A percentile compares a stretch with the other conserved stretches of the same genome.
Evolutionary conservation across 1,140 invertebrate species (phyloP).

Genomic region (Pachypeltis micranthus): DNA sequence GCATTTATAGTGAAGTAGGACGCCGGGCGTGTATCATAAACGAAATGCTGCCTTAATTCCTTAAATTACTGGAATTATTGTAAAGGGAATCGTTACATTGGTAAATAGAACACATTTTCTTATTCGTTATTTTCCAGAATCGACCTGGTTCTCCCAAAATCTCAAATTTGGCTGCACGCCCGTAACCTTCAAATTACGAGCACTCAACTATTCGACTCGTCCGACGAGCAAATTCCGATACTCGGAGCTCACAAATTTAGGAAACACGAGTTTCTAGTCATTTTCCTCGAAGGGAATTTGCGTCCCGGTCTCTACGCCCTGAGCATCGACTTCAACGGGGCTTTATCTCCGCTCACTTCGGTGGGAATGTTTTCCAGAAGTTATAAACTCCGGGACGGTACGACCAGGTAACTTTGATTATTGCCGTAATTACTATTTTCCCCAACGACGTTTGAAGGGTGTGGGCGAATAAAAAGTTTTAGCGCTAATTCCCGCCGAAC

Average conservation of each 20-base stretch:
- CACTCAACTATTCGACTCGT: constrained; percentile 2
- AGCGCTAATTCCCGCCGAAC: no score
- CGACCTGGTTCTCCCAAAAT: background rate
- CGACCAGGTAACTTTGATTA: background rate
- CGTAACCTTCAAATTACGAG: background rate
- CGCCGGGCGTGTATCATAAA: no score
- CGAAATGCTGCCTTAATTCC: no score
- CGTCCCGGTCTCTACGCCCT: background rate
- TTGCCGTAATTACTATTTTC: no score
- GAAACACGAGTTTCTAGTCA: constrained; percentile 5
- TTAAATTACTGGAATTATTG: no score
- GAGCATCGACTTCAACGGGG: constrained; percentile 4
- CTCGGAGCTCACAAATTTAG: background rate
- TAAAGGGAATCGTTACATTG: no score
- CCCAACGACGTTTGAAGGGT: no score
- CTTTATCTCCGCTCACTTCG: background rate
- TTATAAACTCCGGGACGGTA: background rate
- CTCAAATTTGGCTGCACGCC: background rate
- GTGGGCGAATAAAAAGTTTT: no score
- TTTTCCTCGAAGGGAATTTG: constrained; percentile 5
- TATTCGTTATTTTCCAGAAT: background rate
- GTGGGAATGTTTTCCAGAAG: background rate
- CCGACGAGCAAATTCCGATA: constrained; percentile 1
- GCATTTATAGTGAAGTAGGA: no score
- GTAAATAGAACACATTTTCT: no score